Evolutionary conservation across 2,113 vertebrate genomes (phyloP).

Genomic region (Ailurus styani): DNA sequence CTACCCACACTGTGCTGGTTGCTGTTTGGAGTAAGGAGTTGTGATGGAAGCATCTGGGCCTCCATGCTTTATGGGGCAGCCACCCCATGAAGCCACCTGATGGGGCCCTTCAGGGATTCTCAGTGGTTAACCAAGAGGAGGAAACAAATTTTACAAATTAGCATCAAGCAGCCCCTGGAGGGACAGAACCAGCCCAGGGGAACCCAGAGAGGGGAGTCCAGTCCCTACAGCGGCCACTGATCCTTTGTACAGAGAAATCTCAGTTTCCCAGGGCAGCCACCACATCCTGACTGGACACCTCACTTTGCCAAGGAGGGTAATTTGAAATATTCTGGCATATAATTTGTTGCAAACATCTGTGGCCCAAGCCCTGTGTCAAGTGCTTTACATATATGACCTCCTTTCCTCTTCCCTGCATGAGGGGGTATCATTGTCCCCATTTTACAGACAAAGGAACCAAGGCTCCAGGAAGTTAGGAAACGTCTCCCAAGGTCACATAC

Average conservation of each 20-base stretch:
- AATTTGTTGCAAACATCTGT: not conserved
- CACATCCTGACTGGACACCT: conserved; percentile 17
- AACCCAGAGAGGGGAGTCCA: not conserved
- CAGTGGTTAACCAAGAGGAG: not conserved
- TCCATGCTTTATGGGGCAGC: not conserved
- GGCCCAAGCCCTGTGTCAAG: not conserved
- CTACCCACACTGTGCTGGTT: not conserved
- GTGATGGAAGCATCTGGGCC: not conserved
- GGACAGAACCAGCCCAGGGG: not conserved
- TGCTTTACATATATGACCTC: not conserved
- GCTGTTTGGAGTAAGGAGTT: not conserved
- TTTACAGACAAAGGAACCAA: not conserved
- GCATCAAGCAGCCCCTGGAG: not conserved
- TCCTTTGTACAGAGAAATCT: conserved; percentile 57
- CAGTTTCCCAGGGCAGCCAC: conserved; percentile 63
- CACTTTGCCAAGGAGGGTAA: conserved; percentile 15
- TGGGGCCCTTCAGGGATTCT: not conserved
- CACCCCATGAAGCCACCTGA: rapidly evolving
- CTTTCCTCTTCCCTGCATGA: not conserved
- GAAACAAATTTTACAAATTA: conserved; percentile 27
- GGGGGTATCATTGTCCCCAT: not conserved
- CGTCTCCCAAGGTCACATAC: not conserved
- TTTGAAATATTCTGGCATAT: conserved; percentile 20
- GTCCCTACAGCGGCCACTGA: not conserved
- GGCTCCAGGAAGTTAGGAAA: not conserved